phyloP scores from a whole-genome alignment of 2,888 invertebrate species.

The Eilema caniola region DNA sequence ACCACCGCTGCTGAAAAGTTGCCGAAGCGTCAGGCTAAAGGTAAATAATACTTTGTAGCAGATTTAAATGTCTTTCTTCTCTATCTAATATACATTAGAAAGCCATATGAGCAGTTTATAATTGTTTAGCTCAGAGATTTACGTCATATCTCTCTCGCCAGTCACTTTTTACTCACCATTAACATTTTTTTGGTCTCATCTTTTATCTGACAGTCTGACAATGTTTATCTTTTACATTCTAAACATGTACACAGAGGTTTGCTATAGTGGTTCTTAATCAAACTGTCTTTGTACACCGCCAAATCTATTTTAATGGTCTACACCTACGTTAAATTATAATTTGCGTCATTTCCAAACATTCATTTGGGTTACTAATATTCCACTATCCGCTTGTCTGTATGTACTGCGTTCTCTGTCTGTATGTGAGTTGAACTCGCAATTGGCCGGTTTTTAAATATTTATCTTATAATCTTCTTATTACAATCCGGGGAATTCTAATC shows the following conservation, averaged over 20 bases:
- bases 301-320: not conserved
- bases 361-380: not conserved
- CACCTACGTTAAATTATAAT: not conserved
- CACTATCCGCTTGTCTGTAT: not conserved
- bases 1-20: too few species aligned
- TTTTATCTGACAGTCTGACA: not conserved
- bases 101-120: too few species aligned
- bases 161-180: not conserved
- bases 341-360: not conserved
- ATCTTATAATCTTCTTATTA: too few species aligned
- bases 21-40: too few species aligned
- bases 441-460: too few species aligned
- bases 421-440: too few species aligned
- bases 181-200: not conserved
- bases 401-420: too few species aligned
- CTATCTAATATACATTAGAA: too few species aligned
- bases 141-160: not conserved
- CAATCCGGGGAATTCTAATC: too few species aligned
- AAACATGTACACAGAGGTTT: not conserved
- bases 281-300: not conserved
- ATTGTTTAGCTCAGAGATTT: not conserved
- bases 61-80: too few species aligned
- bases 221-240: not conserved
- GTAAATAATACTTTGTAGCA: too few species aligned
- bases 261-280: not conserved